Conservation (phyloP, 2,113 vertebrate genomes). For the Toxotes chatareus region DNA sequence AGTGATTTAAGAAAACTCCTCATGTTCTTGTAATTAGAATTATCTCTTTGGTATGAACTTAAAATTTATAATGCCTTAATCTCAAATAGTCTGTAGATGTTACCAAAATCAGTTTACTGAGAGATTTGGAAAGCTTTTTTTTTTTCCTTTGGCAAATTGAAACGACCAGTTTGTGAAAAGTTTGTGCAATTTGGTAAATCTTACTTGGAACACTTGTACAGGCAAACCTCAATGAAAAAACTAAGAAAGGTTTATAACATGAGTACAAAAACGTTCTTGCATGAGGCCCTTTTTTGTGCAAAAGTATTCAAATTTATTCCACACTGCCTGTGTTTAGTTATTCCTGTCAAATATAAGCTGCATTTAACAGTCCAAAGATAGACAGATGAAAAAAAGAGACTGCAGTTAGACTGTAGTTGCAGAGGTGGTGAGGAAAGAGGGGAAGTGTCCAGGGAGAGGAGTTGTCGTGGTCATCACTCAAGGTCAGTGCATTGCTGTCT, state of each 20-base stretch:
- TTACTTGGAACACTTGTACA: background rate
- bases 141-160: no score
- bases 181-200: background rate
- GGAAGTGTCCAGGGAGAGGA: background rate
- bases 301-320: background rate
- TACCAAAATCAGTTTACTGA: no score
- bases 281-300: background rate
- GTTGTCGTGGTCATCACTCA: constrained; percentile 25
- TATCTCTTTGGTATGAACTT: no score
- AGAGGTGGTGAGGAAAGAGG: background rate
- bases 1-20: no score
- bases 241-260: background rate
- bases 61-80: no score
- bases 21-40: no score
- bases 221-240: background rate
- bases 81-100: no score
- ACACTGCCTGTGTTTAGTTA: background rate
- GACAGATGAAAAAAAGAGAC: no score
- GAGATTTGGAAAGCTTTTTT: no score
- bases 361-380: background rate
- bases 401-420: background rate
- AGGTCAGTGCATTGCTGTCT: constrained; percentile 5
- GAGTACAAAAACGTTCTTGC: background rate
- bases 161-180: background rate
- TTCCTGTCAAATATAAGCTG: background rate